A percentile compares a stretch with the other conserved stretches of the same genome.
Evolutionary conservation across 2,797 vertebrate species (phyloP).

Genomic region (Microctenopoma stevenorrisi): DNA sequence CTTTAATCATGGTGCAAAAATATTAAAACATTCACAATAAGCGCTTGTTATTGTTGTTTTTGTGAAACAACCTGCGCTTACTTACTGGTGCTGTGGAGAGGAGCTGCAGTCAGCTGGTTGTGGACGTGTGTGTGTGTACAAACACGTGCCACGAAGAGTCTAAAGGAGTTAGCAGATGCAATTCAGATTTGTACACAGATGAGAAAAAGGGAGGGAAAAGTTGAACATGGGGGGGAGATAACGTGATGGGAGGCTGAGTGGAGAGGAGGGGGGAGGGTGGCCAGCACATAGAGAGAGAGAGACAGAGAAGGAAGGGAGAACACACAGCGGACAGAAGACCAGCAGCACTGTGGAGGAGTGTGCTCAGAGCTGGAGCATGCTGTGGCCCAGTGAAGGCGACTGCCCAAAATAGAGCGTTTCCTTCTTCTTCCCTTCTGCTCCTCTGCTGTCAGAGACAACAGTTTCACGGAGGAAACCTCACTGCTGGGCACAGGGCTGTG

Average conservation of each 20-base stretch:
- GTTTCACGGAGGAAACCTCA: conserved; percentile 52
- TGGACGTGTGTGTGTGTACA: conserved; percentile 27
- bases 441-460: conserved; percentile 53
- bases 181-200: conserved; percentile 59
- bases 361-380: conserved; percentile 61
- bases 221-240: conserved; percentile 63
- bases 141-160: conserved; percentile 33
- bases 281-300: conserved; percentile 26
- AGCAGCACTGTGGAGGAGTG: conserved; percentile 53
- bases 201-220: conserved; percentile 53
- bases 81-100: not conserved
- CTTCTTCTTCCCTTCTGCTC: conserved; percentile 20
- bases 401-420: conserved; percentile 76
- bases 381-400: conserved; percentile 64
- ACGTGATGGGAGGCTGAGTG: conserved; percentile 55
- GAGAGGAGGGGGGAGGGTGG: conserved; percentile 37
- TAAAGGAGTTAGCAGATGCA: conserved; percentile 21
- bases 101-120: conserved; percentile 68
- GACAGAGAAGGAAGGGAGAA: conserved; percentile 15
- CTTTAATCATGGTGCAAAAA: not conserved
- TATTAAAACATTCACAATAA: not conserved
- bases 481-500: conserved; percentile 39
- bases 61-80: not conserved
- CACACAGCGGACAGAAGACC: conserved; percentile 42
- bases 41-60: too few species aligned